A percentile compares a stretch with the other conserved stretches of the same genome.
phyloP scores from a whole-genome alignment of 2,888 invertebrate species.

The Helobdella robusta region DNA sequence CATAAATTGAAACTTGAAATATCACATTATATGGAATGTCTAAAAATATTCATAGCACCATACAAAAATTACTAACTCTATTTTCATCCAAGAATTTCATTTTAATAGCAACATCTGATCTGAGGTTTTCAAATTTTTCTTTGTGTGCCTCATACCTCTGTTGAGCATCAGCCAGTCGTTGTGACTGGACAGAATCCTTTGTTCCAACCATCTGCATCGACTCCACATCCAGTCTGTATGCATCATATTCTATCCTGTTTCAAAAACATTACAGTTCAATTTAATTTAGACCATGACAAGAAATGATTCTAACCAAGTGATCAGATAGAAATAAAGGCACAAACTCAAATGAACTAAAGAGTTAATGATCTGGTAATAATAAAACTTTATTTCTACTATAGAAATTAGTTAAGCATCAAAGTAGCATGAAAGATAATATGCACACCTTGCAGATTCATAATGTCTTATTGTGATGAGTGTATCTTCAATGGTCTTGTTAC shows the following conservation, averaged over 20 bases:
- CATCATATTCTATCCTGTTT: conserved; percentile 82
- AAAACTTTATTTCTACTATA: no score
- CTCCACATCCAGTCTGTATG: conserved; percentile 87
- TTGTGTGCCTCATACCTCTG: conserved; percentile 70
- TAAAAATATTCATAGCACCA: no score
- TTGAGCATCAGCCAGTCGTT: conserved; percentile 67
- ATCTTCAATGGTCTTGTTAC: conserved; percentile 95
- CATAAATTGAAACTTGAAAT: no score
- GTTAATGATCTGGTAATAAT: no score
- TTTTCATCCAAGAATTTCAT: conserved; percentile 93
- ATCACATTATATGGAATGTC: no score
- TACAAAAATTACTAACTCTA: conserved; percentile 59
- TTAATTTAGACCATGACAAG: no score
- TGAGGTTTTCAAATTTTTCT: conserved; percentile 78
- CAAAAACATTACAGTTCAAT: neutral
- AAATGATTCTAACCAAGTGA: no score
- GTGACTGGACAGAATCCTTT: conserved; percentile 37
- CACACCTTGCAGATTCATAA: conserved; percentile 68
- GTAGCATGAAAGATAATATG: conserved; percentile 31
- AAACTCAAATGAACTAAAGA: no score
- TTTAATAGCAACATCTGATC: conserved; percentile 87
- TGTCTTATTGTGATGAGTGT: conserved; percentile 68
- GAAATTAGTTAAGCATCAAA: no score
- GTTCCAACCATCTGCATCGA: conserved; percentile 58
- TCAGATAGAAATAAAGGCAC: no score